Percentiles rank a stretch among this genome's conserved stretches.
phyloP scores from a whole-genome alignment of 2,113 vertebrate species.

The Anguilla japonica region DNA sequence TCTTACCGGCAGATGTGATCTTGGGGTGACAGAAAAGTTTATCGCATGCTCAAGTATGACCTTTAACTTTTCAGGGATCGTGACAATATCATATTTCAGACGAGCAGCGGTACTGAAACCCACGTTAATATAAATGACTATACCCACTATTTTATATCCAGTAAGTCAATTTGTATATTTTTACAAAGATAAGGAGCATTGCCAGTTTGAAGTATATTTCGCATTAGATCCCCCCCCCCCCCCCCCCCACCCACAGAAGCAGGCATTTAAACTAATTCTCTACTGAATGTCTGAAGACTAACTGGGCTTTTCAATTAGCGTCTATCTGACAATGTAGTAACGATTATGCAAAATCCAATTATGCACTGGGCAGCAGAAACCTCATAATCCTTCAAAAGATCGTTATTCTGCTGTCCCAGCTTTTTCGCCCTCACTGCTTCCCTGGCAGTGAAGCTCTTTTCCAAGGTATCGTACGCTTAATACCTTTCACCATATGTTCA shows the following conservation, averaged over 20 bases:
- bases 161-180: no score
- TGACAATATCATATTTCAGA: no score
- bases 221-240: no score
- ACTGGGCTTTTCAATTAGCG: constrained; percentile 51
- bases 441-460: neutral
- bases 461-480: neutral
- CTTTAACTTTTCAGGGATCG: neutral
- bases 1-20: neutral
- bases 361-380: constrained; percentile 36
- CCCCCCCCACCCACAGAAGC: neutral
- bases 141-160: no score
- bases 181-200: no score
- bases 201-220: no score
- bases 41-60: neutral
- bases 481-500: neutral
- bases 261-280: neutral
- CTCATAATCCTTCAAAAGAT: constrained; percentile 42
- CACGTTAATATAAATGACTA: no score
- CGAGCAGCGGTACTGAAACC: no score
- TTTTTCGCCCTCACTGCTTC: neutral
- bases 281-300: constrained; percentile 12
- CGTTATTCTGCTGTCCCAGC: neutral
- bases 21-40: neutral
- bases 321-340: constrained; percentile 29
- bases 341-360: constrained; percentile 50